These are phyloP conservation scores for Gobius niger DNA, from an alignment of 2,113 vertebrate genomes.

Conservation along the genomic window DNA sequence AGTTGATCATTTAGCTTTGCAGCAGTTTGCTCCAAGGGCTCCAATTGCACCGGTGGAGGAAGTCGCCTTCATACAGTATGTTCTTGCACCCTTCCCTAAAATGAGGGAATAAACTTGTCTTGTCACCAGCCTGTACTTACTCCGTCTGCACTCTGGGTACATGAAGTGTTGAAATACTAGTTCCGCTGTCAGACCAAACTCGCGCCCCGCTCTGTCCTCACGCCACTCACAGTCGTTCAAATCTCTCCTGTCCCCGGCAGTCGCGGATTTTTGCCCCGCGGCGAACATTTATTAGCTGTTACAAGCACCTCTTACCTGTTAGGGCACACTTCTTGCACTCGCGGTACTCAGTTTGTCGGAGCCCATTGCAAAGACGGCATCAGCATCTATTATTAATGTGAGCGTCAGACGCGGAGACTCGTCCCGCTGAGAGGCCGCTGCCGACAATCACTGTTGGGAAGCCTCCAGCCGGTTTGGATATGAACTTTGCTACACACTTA, in stretches of 20 bases:
- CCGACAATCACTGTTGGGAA: conserved; percentile 53
- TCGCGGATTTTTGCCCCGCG: conserved; percentile 64
- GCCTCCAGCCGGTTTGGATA: conserved; percentile 54
- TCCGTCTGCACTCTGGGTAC: not conserved
- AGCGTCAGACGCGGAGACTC: conserved; percentile 55
- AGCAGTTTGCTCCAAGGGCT: not conserved
- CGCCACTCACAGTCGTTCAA: conserved; percentile 64
- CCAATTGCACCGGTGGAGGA: not conserved
- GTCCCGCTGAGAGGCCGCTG: conserved; percentile 51
- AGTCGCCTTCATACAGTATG: not conserved
- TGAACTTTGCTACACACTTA: conserved; percentile 63
- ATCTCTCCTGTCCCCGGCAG: conserved; percentile 65
- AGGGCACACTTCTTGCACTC: conserved; percentile 51
- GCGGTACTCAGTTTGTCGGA: conserved; percentile 48
- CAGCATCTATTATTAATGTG: conserved; percentile 65
- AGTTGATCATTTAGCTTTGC: not conserved
- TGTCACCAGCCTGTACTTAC: not conserved
- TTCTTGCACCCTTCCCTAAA: not conserved
- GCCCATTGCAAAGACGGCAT: conserved; percentile 56
- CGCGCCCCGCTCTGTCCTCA: conserved; percentile 57
- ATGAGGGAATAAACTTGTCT: conserved; percentile 5
- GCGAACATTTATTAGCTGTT: conserved; percentile 59
- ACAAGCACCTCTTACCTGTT: conserved; percentile 41
- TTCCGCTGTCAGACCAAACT: conserved; percentile 52
- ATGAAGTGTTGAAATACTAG: conserved; percentile 19